Evolutionary conservation across 1,140 invertebrate species (phyloP), one percentile per base, ranked within the genome.

Genomic region (Frieseomelitta varia): DNA sequence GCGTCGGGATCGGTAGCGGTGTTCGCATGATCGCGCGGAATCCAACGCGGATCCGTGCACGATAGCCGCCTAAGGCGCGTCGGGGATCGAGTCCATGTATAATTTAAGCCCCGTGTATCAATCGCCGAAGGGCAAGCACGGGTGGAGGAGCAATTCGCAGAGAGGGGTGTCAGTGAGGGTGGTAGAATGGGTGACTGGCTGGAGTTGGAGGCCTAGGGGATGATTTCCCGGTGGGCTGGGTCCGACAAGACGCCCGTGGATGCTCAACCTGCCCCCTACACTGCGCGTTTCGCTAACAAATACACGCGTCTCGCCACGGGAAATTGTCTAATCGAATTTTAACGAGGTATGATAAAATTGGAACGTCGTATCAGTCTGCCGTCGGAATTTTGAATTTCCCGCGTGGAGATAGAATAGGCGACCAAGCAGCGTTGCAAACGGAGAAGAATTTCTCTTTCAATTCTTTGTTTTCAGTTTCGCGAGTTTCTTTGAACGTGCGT

Each of bases 31-130:
- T 85, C 83, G 77, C 76, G 81, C 74, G 74, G 56, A 85, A 90
- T 88, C 65, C 73, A 55, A 58, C 82, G 75, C 69, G 68, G 83
- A 90, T 80, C 88, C 81, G 81, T 84, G 81, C 81, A n/a, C 81
- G 47, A 73, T 74, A 58, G 72, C 55, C 39, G 87, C 85, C 88
- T 84, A 85, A 88, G 89, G 89, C 84, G 69, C 79, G 87, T 72
- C 80, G 76, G 89, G 84, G 79, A 87, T 90, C 87, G 68, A 77
- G 73, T 78, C 84, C 79, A 69, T 88, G 77, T 90, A 90, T 90
- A 90, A 90, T 90, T 90, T 90, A 90, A 90, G 90, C 87, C 80
- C 61, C 67, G 85, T 77, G 89, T 90, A 88, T 90, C 89, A 90
- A 90, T 90, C 87, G 90, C 90, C 90, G 80, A 81, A 88, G 87